A percentile compares a stretch with the other conserved stretches of the same genome.
Evolutionary conservation across 2,113 vertebrate species (phyloP).

Genomic region (Poecile atricapillus): DNA sequence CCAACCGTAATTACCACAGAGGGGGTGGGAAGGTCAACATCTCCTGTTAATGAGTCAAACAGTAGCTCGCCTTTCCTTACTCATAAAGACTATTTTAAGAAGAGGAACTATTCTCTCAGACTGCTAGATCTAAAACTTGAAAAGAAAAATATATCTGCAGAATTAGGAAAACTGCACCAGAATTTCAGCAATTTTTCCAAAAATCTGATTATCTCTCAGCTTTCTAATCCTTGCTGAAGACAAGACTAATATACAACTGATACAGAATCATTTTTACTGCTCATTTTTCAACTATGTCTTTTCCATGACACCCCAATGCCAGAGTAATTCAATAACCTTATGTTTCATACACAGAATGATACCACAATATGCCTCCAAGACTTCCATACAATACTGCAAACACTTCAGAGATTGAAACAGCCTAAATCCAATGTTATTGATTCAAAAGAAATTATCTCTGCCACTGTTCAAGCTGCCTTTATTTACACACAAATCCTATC

Average conservation of each 20-base stretch:
- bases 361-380: background rate
- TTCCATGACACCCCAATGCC: background rate
- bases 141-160: background rate
- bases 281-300: background rate
- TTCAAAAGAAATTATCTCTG: background rate
- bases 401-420: background rate
- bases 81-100: background rate
- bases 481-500: background rate
- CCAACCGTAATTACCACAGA: background rate
- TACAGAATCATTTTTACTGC: background rate
- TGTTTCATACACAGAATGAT: background rate
- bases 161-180: background rate
- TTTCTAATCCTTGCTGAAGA: background rate
- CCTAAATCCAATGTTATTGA: background rate
- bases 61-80: background rate
- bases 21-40: constrained; percentile 30
- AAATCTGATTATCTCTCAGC: background rate
- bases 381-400: background rate
- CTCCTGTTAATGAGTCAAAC: constrained; percentile 25
- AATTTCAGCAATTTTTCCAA: background rate
- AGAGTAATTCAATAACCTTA: background rate
- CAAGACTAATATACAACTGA: background rate
- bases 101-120: background rate
- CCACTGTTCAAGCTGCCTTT: background rate
- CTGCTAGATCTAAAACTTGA: background rate